A percentile compares a stretch with the other conserved stretches of the same genome.
Evolutionary conservation across 2,113 vertebrate genomes (phyloP).

Genomic region (Myotis yumanensis): DNA sequence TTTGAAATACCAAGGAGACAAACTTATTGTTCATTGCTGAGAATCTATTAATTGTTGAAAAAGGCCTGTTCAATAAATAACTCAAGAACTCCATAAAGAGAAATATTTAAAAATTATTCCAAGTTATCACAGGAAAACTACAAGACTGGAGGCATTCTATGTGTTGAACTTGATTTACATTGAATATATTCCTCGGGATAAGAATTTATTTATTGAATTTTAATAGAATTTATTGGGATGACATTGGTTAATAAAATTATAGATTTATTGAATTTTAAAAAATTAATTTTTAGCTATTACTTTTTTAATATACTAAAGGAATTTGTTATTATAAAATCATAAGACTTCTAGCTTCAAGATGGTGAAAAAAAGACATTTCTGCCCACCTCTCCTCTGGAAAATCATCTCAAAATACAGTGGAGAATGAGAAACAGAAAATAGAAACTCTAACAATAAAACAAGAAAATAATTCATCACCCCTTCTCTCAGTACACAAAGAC

Average conservation of each 20-base stretch:
- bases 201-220: background rate
- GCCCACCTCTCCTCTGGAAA: background rate
- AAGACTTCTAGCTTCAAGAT: background rate
- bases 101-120: conserved; percentile 2
- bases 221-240: too few species aligned
- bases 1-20: background rate
- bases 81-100: background rate
- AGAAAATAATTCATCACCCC: background rate
- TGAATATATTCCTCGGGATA: background rate
- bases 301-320: conserved; percentile 16
- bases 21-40: background rate
- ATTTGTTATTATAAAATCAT: conserved; percentile 17
- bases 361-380: background rate
- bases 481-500: background rate
- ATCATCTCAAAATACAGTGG: conserved; percentile 2
- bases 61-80: background rate
- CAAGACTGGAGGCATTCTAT: background rate
- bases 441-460: background rate
- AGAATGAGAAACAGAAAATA: background rate
- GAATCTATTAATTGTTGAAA: background rate
- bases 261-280: too few species aligned
- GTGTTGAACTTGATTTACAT: background rate
- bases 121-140: background rate
- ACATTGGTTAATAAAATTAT: too few species aligned
- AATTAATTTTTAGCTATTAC: background rate